Percentiles rank a stretch among this genome's conserved stretches.
phyloP scores from a whole-genome alignment of 1,140 invertebrate species.

The Bombus balteatus region DNA sequence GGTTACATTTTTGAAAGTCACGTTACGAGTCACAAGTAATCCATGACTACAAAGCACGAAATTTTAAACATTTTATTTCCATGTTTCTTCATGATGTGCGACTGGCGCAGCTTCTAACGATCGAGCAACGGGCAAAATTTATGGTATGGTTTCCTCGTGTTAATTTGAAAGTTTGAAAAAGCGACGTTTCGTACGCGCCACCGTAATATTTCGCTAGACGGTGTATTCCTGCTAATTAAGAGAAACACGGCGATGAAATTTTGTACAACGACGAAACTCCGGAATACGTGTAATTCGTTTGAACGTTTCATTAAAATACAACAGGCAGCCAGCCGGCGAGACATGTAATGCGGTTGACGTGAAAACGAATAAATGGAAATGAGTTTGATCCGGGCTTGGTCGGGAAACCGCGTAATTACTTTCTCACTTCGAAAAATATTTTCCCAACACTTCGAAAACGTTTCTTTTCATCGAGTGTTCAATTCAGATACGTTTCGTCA shows the following conservation, averaged over 20 bases:
- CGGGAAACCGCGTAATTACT: not conserved
- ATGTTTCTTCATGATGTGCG: not conserved
- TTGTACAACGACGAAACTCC: not conserved
- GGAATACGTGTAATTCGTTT: not conserved
- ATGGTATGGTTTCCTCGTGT: not conserved
- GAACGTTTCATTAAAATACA: not conserved
- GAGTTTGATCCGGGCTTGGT: not conserved
- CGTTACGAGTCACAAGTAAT: not conserved
- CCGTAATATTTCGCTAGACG: not conserved
- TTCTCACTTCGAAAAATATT: not conserved
- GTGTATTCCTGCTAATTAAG: not conserved
- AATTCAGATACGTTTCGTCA: not conserved
- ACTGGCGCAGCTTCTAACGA: not conserved
- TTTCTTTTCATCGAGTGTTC: not conserved
- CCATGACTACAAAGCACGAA: not conserved
- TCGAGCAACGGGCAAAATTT: not conserved
- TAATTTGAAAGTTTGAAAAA: not conserved
- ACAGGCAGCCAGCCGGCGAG: too few relatives aligned
- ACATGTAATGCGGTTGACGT: not conserved
- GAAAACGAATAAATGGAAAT: not conserved
- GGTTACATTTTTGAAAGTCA: too few relatives aligned
- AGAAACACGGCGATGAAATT: not conserved
- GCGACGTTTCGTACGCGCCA: not conserved
- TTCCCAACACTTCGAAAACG: not conserved
- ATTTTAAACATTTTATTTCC: not conserved